A percentile compares a stretch with the other conserved stretches of the same genome.
phyloP scores from a whole-genome alignment of 2,888 invertebrate genomes.

The Cryptocephalus primarius region DNA sequence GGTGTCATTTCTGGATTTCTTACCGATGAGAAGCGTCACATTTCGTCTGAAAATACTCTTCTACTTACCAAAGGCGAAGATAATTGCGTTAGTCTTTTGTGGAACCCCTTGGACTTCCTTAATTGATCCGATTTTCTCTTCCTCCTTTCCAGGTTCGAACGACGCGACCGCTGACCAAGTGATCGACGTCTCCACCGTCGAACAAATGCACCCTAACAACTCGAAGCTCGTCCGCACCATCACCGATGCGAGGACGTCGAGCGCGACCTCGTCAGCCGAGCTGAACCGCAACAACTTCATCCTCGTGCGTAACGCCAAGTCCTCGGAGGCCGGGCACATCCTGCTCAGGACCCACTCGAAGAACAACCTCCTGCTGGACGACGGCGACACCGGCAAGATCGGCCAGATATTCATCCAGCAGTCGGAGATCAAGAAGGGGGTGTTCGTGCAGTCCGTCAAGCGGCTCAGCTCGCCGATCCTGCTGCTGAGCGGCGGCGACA shows the following conservation, averaged over 20 bases:
- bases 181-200: not conserved
- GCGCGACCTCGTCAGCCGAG: constrained; percentile 16
- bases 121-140: too few species aligned
- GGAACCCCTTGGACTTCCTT: too few species aligned
- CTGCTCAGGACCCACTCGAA: constrained; percentile 26
- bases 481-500: constrained; percentile 31
- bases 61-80: too few species aligned
- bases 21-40: too few species aligned
- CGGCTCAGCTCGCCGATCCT: constrained; percentile 32
- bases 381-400: constrained; percentile 23
- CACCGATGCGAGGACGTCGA: constrained; percentile 16
- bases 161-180: too few species aligned
- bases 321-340: constrained; percentile 28
- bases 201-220: constrained; percentile 22
- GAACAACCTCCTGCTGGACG: constrained; percentile 26
- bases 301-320: constrained; percentile 28
- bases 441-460: constrained; percentile 34
- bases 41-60: too few species aligned
- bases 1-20: too few species aligned
- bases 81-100: too few species aligned
- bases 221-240: constrained; percentile 26
- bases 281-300: constrained; percentile 31
- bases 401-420: constrained; percentile 34
- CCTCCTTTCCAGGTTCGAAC: too few species aligned
- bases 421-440: constrained; percentile 29